Percentiles rank a stretch among this genome's conserved stretches.
These are phyloP conservation scores for Burhinus bistriatus DNA, from an alignment of 2,113 vertebrate species.

Conservation along the genomic window DNA sequence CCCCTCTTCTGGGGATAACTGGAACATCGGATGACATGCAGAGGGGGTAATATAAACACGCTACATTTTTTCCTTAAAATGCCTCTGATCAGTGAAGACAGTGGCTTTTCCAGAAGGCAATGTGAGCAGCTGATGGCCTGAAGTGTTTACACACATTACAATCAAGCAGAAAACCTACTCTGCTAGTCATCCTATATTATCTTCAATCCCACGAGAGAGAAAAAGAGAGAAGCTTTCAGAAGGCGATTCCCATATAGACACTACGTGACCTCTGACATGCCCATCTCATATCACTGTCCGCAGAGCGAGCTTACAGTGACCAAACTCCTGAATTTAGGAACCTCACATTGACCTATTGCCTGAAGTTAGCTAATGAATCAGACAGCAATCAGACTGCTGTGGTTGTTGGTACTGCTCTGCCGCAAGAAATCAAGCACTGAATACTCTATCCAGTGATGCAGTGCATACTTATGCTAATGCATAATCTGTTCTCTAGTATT, in stretches of 20 bases:
- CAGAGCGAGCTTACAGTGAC: background rate
- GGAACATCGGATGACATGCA: background rate
- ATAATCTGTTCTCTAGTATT: background rate
- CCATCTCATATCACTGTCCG: background rate
- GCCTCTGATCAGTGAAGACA: constrained; percentile 7
- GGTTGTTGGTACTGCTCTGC: background rate
- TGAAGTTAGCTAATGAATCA: constrained; percentile 7
- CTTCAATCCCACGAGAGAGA: background rate
- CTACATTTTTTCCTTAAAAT: background rate
- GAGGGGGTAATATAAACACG: background rate
- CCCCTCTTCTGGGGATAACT: background rate
- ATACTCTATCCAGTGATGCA: background rate
- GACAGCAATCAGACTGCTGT: background rate
- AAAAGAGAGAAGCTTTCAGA: background rate
- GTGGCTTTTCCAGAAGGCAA: constrained; percentile 17
- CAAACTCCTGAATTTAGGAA: background rate
- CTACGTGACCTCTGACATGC: background rate
- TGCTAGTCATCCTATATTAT: background rate
- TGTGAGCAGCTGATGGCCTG: background rate
- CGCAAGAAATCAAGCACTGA: background rate
- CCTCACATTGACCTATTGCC: background rate
- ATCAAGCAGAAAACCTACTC: constrained; percentile 25
- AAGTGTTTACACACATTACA: constrained; percentile 13
- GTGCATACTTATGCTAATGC: background rate
- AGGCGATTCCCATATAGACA: background rate